A percentile compares a stretch with the other conserved stretches of the same genome.
These are phyloP conservation scores for Pardalotus punctatus DNA, from an alignment of 2,113 vertebrate species.

Conservation along the genomic window DNA sequence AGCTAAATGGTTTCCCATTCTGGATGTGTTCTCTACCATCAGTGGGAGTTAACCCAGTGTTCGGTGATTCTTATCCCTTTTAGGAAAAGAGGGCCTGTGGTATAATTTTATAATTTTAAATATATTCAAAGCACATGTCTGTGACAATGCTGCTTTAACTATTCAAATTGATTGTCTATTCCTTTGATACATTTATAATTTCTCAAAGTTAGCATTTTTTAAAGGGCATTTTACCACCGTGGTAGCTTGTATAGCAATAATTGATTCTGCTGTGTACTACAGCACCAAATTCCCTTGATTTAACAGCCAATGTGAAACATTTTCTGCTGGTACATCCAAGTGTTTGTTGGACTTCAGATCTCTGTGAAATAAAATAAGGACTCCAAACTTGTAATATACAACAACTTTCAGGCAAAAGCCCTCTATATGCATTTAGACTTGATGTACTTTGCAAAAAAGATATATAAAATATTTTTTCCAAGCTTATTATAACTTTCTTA, in stretches of 20 bases:
- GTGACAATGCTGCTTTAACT: background rate
- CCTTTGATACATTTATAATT: background rate
- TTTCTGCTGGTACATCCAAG: background rate
- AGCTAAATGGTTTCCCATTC: background rate
- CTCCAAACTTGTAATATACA: background rate
- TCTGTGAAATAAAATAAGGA: background rate
- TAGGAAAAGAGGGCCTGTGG: background rate
- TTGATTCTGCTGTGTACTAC: background rate
- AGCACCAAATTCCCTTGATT: background rate
- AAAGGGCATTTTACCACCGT: background rate
- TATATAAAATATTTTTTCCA: background rate
- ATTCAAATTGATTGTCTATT: background rate
- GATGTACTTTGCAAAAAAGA: background rate
- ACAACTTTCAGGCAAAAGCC: background rate
- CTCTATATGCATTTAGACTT: background rate
- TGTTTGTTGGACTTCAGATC: background rate
- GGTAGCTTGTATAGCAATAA: background rate
- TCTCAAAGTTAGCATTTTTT: background rate
- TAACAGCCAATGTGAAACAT: background rate
- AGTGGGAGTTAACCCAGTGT: accelerated
- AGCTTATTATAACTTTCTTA: background rate
- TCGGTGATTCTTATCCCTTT: background rate
- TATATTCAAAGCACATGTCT: background rate
- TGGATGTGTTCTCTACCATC: background rate
- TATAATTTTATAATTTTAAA: background rate